Percentiles rank a stretch among this genome's conserved stretches.
phyloP scores from a whole-genome alignment of 2,113 vertebrate species.

The Anser cygnoides region DNA sequence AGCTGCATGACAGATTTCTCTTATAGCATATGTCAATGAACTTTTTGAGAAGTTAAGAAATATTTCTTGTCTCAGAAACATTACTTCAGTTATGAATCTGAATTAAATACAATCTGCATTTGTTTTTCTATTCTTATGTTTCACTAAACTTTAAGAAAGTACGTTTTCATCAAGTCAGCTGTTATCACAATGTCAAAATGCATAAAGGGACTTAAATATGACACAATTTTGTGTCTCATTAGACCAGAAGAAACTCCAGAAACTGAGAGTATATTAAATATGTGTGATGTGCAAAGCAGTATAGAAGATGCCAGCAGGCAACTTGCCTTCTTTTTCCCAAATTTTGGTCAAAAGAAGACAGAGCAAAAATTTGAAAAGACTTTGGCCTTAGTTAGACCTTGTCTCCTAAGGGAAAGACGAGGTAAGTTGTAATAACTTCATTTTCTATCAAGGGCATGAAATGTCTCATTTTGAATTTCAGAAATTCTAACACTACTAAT shows the following conservation, averaged over 20 bases:
- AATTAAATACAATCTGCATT: background rate
- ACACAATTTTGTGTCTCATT: background rate
- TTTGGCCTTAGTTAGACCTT: slow-evolving; percentile 73
- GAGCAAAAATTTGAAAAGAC: slow-evolving; percentile 41
- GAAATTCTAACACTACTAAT: background rate
- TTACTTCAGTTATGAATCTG: background rate
- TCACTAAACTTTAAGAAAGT: background rate
- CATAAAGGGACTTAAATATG: background rate
- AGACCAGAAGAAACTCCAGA: background rate
- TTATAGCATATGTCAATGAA: background rate
- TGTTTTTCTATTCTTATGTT: background rate
- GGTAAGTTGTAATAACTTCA: background rate
- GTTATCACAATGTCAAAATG: background rate
- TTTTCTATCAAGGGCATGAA: background rate
- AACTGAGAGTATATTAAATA: background rate
- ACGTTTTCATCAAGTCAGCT: background rate
- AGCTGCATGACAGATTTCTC: background rate
- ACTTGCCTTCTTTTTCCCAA: slow-evolving; percentile 73
- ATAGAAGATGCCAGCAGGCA: slow-evolving; percentile 69
- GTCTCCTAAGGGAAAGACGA: slow-evolving; percentile 60
- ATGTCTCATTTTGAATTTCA: background rate
- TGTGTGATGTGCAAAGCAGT: slow-evolving; percentile 59
- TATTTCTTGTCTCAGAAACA: background rate
- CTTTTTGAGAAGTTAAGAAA: background rate
- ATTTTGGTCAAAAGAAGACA: background rate